phyloP scores from a whole-genome alignment of 2,888 invertebrate species.

The Liopterus haemorrhoidalis region DNA sequence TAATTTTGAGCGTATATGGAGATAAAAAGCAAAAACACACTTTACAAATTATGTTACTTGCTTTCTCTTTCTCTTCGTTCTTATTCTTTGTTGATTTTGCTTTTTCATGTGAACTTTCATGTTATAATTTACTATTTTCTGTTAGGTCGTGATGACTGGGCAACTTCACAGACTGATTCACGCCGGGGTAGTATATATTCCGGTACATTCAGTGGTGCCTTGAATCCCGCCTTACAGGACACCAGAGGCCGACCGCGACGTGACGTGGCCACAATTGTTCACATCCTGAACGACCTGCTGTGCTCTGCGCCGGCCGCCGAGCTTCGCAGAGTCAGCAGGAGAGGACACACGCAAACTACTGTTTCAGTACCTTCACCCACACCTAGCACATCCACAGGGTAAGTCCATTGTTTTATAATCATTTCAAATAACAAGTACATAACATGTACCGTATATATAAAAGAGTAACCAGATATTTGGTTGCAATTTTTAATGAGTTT shows the following conservation, averaged over 20 bases:
- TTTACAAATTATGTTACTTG: no score
- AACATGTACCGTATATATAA: no score
- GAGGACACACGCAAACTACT: slow-evolving; percentile 43
- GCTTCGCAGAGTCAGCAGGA: slow-evolving; percentile 39
- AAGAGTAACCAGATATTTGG: no score
- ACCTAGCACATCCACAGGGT: slow-evolving; percentile 15
- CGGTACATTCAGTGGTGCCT: slow-evolving; percentile 91
- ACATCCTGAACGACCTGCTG: slow-evolving; percentile 88
- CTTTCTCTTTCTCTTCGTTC: no score
- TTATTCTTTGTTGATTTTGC: no score
- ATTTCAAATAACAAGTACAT: neutral
- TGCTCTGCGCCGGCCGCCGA: slow-evolving; percentile 71
- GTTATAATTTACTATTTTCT: no score
- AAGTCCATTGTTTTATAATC: slow-evolving; percentile 8
- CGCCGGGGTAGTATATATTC: slow-evolving; percentile 94
- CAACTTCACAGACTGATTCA: slow-evolving; percentile 37
- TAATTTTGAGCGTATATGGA: no score
- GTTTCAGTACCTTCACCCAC: slow-evolving; percentile 42
- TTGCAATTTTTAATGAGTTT: no score
- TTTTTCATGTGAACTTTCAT: no score
- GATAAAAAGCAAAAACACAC: no score
- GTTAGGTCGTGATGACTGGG: slow-evolving; percentile 20
- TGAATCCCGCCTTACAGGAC: slow-evolving; percentile 90
- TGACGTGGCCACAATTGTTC: slow-evolving; percentile 91
- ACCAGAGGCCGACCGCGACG: slow-evolving; percentile 85